phyloP scores from a whole-genome alignment of 2,888 invertebrate species.

The Phortica okadai region DNA sequence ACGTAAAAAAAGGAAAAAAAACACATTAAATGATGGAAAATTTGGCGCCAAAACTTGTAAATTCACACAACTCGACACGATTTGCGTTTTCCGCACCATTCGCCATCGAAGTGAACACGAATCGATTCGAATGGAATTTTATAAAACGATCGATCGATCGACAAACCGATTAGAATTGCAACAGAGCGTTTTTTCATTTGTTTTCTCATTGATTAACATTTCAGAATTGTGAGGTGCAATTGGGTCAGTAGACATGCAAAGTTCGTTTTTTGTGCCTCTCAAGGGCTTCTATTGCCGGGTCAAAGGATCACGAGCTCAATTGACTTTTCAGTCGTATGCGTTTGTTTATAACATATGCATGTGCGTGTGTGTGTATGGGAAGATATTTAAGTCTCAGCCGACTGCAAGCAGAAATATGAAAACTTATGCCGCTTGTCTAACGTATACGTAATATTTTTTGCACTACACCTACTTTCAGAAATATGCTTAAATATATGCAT shows the following conservation, averaged over 20 bases:
- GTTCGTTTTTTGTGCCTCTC: neutral
- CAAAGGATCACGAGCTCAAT: conserved; percentile 4
- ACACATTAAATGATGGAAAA: neutral
- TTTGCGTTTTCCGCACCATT: neutral
- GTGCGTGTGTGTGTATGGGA: neutral
- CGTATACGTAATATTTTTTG: neutral
- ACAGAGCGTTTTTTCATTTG: neutral
- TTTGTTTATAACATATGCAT: neutral
- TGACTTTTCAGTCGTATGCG: neutral
- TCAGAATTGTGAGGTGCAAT: conserved; percentile 22
- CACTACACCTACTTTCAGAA: no score
- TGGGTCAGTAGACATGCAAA: conserved; percentile 26
- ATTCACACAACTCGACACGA: conserved; percentile 36
- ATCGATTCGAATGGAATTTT: neutral
- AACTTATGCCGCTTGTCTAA: neutral
- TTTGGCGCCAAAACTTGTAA: conserved; percentile 51
- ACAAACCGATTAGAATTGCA: neutral
- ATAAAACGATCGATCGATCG: no score
- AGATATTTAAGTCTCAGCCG: neutral
- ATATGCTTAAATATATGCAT: no score
- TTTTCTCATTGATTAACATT: conserved; percentile 19
- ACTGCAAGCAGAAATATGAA: neutral
- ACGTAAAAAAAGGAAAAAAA: conserved; percentile 1
- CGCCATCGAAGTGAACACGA: neutral
- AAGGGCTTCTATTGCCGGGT: neutral